Evolutionary conservation across 1,140 invertebrate genomes (phyloP).

Genomic region (Leptoteleia sp.): DNA sequence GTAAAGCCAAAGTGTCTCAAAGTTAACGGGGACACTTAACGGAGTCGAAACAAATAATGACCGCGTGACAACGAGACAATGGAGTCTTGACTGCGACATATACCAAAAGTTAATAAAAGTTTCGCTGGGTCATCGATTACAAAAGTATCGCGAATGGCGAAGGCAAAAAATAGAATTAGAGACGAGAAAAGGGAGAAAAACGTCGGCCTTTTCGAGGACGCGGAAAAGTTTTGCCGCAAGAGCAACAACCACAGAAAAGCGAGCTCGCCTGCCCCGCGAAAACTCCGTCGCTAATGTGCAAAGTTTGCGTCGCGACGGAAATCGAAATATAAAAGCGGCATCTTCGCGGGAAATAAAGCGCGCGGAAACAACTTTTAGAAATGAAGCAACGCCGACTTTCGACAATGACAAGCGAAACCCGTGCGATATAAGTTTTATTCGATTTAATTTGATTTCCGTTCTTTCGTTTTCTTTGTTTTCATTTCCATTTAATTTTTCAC

Average conservation of each 20-base stretch:
- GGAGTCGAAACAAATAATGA: conserved; percentile 39
- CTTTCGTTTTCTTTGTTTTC: too few relatives aligned
- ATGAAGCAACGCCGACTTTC: conserved; percentile 8
- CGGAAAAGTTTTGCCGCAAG: conserved; percentile 36
- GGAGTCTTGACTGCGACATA: conserved; percentile 26
- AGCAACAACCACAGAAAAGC: conserved; percentile 42
- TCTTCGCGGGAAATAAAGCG: conserved; percentile 17
- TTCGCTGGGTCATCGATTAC: conserved; percentile 46
- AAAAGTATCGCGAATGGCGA: conserved; percentile 23
- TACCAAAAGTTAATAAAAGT: conserved; percentile 25
- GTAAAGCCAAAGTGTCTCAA: conserved; percentile 17
- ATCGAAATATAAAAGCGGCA: conserved; percentile 35
- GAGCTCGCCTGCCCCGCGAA: conserved; percentile 34
- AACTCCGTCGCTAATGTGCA: conserved; percentile 48
- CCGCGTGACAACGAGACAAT: conserved; percentile 51
- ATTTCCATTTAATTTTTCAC: too few relatives aligned
- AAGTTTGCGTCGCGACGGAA: conserved; percentile 38
- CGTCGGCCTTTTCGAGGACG: conserved; percentile 11
- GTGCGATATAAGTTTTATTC: too few relatives aligned
- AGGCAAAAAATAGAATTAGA: conserved; percentile 4
- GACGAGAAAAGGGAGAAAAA: conserved; percentile 6
- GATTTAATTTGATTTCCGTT: too few relatives aligned
- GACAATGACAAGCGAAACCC: background rate
- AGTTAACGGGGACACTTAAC: conserved; percentile 25
- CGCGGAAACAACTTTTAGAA: conserved; percentile 10